Evolutionary conservation across 2,888 invertebrate genomes (phyloP).

Genomic region (Euzetes globulus): DNA sequence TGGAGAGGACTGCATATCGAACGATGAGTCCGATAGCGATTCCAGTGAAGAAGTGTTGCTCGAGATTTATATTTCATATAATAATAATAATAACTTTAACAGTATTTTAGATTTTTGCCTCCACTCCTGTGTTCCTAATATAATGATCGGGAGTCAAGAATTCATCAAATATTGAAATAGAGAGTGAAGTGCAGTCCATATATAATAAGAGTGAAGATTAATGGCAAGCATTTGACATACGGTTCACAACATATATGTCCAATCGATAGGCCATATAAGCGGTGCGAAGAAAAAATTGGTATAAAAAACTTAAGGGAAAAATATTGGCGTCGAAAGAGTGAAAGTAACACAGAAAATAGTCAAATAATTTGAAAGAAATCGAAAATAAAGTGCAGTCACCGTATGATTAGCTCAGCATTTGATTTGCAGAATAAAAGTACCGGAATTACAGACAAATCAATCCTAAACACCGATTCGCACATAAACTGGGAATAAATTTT

Average conservation of each 20-base stretch:
- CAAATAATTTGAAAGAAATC: constrained; percentile 12
- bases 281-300: neutral
- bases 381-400: constrained; percentile 15
- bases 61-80: constrained; percentile 10
- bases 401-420: constrained; percentile 8
- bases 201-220: constrained; percentile 21
- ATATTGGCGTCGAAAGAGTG: neutral
- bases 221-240: constrained; percentile 23
- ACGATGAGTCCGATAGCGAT: neutral
- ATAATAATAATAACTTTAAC: neutral
- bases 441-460: neutral
- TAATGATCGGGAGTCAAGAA: constrained; percentile 24
- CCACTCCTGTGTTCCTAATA: neutral
- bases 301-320: neutral
- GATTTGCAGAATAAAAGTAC: neutral
- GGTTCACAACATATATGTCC: constrained; percentile 15
- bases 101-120: neutral
- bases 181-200: constrained; percentile 4
- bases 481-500: neutral
- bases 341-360: neutral
- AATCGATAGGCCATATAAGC: constrained; percentile 6
- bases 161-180: constrained; percentile 28
- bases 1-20: too few relatives aligned
- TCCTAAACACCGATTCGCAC: neutral
- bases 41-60: neutral